Base-by-base conservation (phyloP, 2,797 vertebrate genomes). In the Oophaga sylvatica region DNA sequence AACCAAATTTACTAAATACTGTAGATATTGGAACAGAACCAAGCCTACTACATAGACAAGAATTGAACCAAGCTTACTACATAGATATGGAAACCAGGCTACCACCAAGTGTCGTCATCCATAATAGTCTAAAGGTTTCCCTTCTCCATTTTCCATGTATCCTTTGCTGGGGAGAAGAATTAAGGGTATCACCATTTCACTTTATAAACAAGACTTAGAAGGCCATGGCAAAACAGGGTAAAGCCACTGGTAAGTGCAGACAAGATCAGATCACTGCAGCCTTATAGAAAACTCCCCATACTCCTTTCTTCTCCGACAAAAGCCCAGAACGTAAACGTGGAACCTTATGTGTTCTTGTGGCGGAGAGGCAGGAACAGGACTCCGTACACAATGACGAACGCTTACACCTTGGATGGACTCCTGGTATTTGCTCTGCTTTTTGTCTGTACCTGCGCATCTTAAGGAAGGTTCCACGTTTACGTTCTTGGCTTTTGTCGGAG, bases 371-470 rank as follows among this genome's bases (percentile, higher is more conserved):
- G 26, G 26, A 26, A 26, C 26, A 26, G 26, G 26, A 26, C 26
- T 26, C 26, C 26, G 26, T 26, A 26, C 26, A 26, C 26, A 26
- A 26, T 26, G 26, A 26, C 26, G 26, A 26, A 26, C 26, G 98
- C 97, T 81, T 99, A 98, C 92, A 98, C 97, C 3, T 94, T 99
- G 90, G 97, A 99, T 67, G 98, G 98, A 85, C 97, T 99, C 90
- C 92, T 99, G 90, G 97, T 97, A 22, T 98, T 99, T 62, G 97
- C 97, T 56, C 94, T 99, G 91, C 95, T 99, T 1, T 97, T 99
- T 92, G 93, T 98, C 75, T 99, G 98, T 91, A 98, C 97, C 20
- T 99, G 98, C 92, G 98, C 98, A 0, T 98, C 93, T 95, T 99
- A 91, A 97, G 97, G 93, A 99, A 99, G 92, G 97, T 99, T 59